Percentiles rank a stretch among this genome's conserved stretches.
Conservation (phyloP, 2,888 invertebrate genomes). For the Gari tellinella region DNA sequence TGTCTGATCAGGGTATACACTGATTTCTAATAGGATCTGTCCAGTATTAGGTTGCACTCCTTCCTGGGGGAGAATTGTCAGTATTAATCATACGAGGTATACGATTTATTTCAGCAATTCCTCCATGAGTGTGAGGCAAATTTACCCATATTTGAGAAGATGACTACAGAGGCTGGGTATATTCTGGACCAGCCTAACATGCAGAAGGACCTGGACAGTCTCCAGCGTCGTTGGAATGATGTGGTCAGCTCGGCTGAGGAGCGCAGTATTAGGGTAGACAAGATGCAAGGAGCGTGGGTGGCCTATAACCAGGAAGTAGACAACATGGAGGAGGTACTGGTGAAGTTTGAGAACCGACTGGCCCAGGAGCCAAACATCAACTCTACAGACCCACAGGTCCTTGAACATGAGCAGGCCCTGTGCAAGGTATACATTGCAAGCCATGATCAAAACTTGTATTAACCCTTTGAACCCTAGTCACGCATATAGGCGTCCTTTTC, state of each 20-base stretch:
- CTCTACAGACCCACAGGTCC: constrained; percentile 77
- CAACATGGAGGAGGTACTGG: constrained; percentile 74
- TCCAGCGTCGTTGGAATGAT: constrained; percentile 79
- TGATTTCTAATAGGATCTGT: too few relatives aligned
- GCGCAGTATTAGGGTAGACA: constrained; percentile 75
- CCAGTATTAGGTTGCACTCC: too few relatives aligned
- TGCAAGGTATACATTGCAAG: constrained; percentile 78
- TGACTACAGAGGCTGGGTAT: constrained; percentile 80
- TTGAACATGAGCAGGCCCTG: constrained; percentile 79
- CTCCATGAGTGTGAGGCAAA: constrained; percentile 91
- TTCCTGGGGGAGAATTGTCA: too few relatives aligned
- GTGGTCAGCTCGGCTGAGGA: constrained; percentile 76
- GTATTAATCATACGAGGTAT: too few relatives aligned
- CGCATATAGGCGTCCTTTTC: too few relatives aligned
- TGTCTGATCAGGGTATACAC: too few relatives aligned
- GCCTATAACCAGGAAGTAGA: constrained; percentile 74
- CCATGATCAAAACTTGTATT: too few relatives aligned
- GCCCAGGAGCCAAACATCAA: constrained; percentile 75
- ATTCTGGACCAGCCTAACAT: constrained; percentile 81
- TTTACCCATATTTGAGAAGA: constrained; percentile 79
- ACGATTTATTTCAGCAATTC: constrained; percentile 86
- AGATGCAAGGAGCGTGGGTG: constrained; percentile 79
- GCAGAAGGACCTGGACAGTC: constrained; percentile 72
- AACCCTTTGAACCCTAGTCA: too few relatives aligned
- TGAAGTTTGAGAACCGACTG: constrained; percentile 74